Percentiles rank a stretch among this genome's conserved stretches.
Evolutionary conservation across 2,888 invertebrate genomes (phyloP).

Genomic region (Hydroisotoma schaefferi): DNA sequence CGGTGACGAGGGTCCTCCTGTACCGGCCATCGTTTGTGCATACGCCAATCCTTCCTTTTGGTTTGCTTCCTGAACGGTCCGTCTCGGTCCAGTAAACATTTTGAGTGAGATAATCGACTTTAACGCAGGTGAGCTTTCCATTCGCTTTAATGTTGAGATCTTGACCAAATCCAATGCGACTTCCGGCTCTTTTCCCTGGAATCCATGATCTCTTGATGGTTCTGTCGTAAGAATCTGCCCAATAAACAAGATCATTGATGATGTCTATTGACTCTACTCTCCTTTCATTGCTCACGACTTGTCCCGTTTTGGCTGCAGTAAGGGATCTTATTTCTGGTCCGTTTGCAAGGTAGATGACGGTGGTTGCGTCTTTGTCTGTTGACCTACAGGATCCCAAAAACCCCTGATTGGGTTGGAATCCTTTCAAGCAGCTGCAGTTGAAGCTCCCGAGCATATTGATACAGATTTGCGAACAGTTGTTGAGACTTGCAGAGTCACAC

Average conservation of each 20-base stretch:
- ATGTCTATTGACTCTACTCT: conserved; percentile 89
- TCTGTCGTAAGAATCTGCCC: conserved; percentile 89
- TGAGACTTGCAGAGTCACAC: conserved; percentile 68
- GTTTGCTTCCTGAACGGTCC: conserved; percentile 58
- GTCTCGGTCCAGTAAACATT: conserved; percentile 93
- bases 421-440: conserved; percentile 79
- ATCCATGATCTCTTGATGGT: conserved; percentile 88
- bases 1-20: conserved; percentile 69
- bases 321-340: conserved; percentile 82
- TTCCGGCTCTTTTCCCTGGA: conserved; percentile 64
- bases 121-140: conserved; percentile 76
- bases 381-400: conserved; percentile 80
- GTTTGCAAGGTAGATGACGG: conserved; percentile 70
- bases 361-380: conserved; percentile 58
- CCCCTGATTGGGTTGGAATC: conserved; percentile 71
- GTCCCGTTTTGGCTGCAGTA: conserved; percentile 55
- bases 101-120: conserved; percentile 89
- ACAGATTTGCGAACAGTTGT: conserved; percentile 92
- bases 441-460: conserved; percentile 83
- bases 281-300: conserved; percentile 78
- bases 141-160: conserved; percentile 61
- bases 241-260: conserved; percentile 87
- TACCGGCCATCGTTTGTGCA: conserved; percentile 86
- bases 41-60: conserved; percentile 71
- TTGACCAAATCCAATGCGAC: conserved; percentile 77